A percentile compares a stretch with the other conserved stretches of the same genome.
These are phyloP conservation scores for Anarrhichthys ocellatus DNA, from an alignment of 2,113 vertebrate species.

Conservation along the genomic window DNA sequence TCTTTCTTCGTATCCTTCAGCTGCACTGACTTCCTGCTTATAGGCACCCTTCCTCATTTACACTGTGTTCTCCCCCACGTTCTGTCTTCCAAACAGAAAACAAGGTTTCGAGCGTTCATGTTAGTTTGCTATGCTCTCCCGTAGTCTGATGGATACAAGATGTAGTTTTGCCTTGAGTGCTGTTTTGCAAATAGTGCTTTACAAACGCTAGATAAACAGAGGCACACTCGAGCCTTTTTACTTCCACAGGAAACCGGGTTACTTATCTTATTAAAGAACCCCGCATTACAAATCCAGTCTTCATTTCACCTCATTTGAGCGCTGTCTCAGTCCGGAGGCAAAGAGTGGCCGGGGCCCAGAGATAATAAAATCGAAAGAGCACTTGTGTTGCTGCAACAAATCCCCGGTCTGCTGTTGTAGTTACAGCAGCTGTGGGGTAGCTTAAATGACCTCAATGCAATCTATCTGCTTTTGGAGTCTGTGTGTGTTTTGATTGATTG, in stretches of 20 bases:
- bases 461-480: slow-evolving; percentile 18
- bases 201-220: not conserved
- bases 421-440: slow-evolving; percentile 15
- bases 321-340: not conserved
- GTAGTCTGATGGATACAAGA: not conserved
- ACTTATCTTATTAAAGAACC: not conserved
- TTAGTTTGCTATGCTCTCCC: not conserved
- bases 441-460: slow-evolving; percentile 20
- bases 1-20: slow-evolving; percentile 5
- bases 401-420: slow-evolving; percentile 19
- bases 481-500: slow-evolving; percentile 54
- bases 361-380: slow-evolving; percentile 32
- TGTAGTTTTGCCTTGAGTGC: slow-evolving; percentile 3
- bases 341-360: slow-evolving; percentile 1
- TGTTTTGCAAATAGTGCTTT: slow-evolving; percentile 11
- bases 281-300: not conserved
- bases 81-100: slow-evolving; percentile 10
- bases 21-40: not conserved
- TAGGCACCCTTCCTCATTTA: not conserved
- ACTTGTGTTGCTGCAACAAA: slow-evolving; percentile 41
- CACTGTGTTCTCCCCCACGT: not conserved
- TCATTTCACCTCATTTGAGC: slow-evolving; percentile 23
- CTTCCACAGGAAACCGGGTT: not conserved
- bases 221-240: not conserved
- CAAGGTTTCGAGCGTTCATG: not conserved